phyloP scores from a whole-genome alignment of 2,113 vertebrate species.

The Oenanthe oenanthe region DNA sequence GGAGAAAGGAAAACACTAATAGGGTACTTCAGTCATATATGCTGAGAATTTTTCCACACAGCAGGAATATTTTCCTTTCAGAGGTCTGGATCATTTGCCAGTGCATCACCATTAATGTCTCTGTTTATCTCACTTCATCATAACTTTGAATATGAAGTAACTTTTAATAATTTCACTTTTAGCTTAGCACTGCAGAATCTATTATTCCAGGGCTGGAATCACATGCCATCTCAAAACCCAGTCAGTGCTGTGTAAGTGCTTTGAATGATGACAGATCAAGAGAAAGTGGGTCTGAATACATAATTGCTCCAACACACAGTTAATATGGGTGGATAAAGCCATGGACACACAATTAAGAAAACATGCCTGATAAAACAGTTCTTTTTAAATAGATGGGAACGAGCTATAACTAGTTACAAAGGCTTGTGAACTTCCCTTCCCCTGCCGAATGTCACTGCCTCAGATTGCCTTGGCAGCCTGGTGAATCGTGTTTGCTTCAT shows the following conservation, averaged over 20 bases:
- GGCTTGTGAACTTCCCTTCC: slow-evolving; percentile 69
- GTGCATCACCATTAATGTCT: slow-evolving; percentile 11
- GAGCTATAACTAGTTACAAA: slow-evolving; percentile 51
- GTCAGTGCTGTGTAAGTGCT: slow-evolving; percentile 28
- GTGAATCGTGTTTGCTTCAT: slow-evolving; percentile 63
- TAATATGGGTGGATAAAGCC: slow-evolving; percentile 68
- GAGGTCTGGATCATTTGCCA: slow-evolving; percentile 17
- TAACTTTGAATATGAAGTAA: slow-evolving; percentile 61
- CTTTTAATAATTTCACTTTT: slow-evolving; percentile 69
- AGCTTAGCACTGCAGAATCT: slow-evolving; percentile 64
- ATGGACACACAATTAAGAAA: slow-evolving; percentile 71
- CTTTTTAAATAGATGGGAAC: slow-evolving; percentile 46
- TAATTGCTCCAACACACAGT: slow-evolving; percentile 41
- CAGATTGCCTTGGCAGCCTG: slow-evolving; percentile 63
- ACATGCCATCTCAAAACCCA: slow-evolving; percentile 7
- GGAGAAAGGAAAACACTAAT: neutral
- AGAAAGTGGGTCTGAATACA: slow-evolving; percentile 52
- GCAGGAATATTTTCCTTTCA: slow-evolving; percentile 24
- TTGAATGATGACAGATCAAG: slow-evolving; percentile 70
- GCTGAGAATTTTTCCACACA: slow-evolving; percentile 4
- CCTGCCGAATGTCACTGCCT: slow-evolving; percentile 59
- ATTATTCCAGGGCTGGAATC: slow-evolving; percentile 49
- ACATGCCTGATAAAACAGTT: slow-evolving; percentile 56
- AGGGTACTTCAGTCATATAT: neutral
- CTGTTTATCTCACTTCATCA: slow-evolving; percentile 63